Evolutionary conservation across 2,888 invertebrate species (phyloP).

Genomic region (Ceraclea dissimilis): DNA sequence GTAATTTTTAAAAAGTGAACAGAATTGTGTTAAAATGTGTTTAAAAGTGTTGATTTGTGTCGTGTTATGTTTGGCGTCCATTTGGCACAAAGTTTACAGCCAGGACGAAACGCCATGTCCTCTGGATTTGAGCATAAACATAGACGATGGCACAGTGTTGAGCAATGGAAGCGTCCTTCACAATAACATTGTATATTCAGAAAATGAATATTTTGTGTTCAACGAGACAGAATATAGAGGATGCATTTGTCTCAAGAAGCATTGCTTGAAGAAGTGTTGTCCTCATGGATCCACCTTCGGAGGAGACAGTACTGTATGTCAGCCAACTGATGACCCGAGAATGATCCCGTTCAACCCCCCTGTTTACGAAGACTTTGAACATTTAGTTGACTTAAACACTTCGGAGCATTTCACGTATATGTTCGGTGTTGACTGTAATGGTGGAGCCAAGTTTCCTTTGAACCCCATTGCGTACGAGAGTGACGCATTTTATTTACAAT

Average conservation of each 20-base stretch:
- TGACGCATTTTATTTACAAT: conserved; percentile 13
- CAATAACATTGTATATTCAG: conserved; percentile 32
- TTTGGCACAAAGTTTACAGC: too few species aligned
- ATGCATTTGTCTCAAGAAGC: conserved; percentile 34
- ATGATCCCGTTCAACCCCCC: conserved; percentile 11
- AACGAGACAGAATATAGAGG: conserved; percentile 33
- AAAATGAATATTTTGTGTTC: neutral
- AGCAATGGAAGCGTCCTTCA: conserved; percentile 33
- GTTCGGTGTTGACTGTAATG: conserved; percentile 12
- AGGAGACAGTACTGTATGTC: conserved; percentile 6
- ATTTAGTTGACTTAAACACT: neutral
- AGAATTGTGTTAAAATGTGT: neutral
- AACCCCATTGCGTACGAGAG: conserved; percentile 8
- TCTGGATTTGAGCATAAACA: conserved; percentile 24
- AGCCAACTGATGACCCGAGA: conserved; percentile 4
- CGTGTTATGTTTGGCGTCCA: neutral
- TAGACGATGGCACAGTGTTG: conserved; percentile 30
- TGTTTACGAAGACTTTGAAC: conserved; percentile 1
- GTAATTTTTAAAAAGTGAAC: too few species aligned
- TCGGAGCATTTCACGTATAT: conserved; percentile 8
- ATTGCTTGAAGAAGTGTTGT: conserved; percentile 37
- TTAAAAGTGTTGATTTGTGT: neutral
- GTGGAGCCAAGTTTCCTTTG: conserved; percentile 4
- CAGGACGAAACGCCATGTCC: neutral
- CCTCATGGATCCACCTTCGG: conserved; percentile 22